These are phyloP conservation scores for Trissolcus japonicus DNA, from an alignment of 2,888 invertebrate genomes.

Conservation along the genomic window DNA sequence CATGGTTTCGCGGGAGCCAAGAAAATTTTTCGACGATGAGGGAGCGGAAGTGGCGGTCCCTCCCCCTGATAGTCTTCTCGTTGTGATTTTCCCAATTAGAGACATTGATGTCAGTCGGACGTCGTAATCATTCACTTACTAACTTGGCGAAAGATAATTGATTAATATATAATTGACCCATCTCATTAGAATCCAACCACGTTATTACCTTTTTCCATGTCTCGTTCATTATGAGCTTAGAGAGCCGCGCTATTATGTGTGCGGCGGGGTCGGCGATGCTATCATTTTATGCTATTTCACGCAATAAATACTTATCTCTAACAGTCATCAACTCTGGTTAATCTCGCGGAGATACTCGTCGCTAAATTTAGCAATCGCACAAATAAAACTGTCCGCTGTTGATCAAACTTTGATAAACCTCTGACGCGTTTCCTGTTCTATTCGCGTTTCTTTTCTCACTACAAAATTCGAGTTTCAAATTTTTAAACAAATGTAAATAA, in stretches of 20 bases:
- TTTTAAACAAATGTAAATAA: neutral
- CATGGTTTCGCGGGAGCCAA: conserved; percentile 46
- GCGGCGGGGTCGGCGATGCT: conserved; percentile 39
- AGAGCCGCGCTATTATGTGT: conserved; percentile 41
- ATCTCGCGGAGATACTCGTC: conserved; percentile 33
- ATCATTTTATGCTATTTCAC: conserved; percentile 57
- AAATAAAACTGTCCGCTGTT: conserved; percentile 22
- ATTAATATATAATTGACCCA: conserved; percentile 74
- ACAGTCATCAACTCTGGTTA: conserved; percentile 39
- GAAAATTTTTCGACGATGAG: conserved; percentile 28
- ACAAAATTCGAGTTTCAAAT: neutral
- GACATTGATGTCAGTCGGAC: conserved; percentile 54
- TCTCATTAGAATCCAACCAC: conserved; percentile 67
- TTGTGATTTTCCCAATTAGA: conserved; percentile 61
- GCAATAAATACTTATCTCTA: conserved; percentile 54
- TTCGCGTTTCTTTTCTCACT: neutral
- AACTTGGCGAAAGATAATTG: conserved; percentile 71
- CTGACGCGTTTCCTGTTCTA: neutral
- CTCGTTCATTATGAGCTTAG: conserved; percentile 34
- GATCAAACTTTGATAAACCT: conserved; percentile 25
- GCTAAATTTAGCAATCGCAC: conserved; percentile 48
- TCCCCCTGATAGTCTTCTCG: conserved; percentile 28
- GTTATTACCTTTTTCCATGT: conserved; percentile 55
- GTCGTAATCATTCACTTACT: conserved; percentile 64
- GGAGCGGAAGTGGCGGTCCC: conserved; percentile 46